A percentile compares a stretch with the other conserved stretches of the same genome.
Conservation (phyloP, 2,797 vertebrate species). For the Enteromius anoplus region DNA sequence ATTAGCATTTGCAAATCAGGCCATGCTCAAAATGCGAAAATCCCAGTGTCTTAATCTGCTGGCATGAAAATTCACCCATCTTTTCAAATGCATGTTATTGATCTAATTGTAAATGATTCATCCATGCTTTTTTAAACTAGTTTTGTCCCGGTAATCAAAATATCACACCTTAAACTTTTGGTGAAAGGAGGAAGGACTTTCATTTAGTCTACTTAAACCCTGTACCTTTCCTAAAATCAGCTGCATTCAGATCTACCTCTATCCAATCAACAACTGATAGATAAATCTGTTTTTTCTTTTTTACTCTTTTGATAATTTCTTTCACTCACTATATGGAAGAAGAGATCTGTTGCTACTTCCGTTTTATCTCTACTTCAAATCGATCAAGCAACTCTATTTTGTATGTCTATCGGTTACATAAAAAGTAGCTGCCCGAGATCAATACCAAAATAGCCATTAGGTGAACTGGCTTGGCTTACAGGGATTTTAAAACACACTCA, state of each 20-base stretch:
- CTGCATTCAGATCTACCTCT: not conserved
- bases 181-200: not conserved
- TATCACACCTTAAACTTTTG: not conserved
- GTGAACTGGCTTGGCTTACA: not conserved
- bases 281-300: not conserved
- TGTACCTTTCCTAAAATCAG: not conserved
- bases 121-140: not conserved
- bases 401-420: too few relatives aligned
- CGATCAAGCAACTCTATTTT: too few relatives aligned
- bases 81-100: not conserved
- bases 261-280: not conserved
- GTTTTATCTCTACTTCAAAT: too few relatives aligned
- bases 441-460: not conserved
- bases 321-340: not conserved
- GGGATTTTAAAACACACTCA: not conserved
- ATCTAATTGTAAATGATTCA: not conserved
- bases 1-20: slow-evolving; percentile 33
- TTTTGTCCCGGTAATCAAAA: not conserved
- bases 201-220: not conserved
- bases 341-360: too few relatives aligned
- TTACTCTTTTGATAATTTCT: not conserved
- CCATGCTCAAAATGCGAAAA: slow-evolving; percentile 6
- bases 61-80: not conserved
- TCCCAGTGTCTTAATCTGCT: slow-evolving; percentile 14
- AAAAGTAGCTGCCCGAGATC: too few relatives aligned